These are phyloP conservation scores for Acanthurus lineatus DNA, from an alignment of 2,797 vertebrate species.

Conservation along the genomic window DNA sequence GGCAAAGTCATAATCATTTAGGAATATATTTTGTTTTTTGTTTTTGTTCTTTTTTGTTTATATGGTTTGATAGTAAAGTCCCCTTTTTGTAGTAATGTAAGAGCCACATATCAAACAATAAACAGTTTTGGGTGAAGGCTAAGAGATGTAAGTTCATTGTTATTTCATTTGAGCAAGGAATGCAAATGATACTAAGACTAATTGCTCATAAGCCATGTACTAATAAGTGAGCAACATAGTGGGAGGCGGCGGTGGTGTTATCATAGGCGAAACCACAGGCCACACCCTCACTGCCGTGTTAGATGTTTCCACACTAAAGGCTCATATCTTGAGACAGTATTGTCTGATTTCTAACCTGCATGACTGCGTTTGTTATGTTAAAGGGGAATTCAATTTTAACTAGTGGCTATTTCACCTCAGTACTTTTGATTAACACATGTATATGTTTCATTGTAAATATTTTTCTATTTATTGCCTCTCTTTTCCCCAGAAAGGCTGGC, in stretches of 20 bases:
- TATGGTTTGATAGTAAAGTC: neutral
- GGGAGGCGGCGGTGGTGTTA: slow-evolving; percentile 67
- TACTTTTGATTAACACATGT: neutral
- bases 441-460: neutral
- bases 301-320: slow-evolving; percentile 48
- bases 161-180: neutral
- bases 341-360: slow-evolving; percentile 14
- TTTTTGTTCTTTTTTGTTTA: neutral
- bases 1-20: neutral
- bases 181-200: neutral
- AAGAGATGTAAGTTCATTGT: neutral
- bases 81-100: neutral
- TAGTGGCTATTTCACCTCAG: neutral
- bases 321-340: slow-evolving; percentile 1
- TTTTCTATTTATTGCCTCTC: neutral
- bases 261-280: slow-evolving; percentile 70
- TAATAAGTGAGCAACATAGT: slow-evolving; percentile 24
- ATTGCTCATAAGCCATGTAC: slow-evolving; percentile 4
- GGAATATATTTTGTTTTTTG: neutral
- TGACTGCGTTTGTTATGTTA: neutral
- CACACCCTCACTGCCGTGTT: slow-evolving; percentile 72
- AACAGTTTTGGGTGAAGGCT: neutral
- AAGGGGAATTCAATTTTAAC: neutral
- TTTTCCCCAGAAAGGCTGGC: slow-evolving; percentile 76
- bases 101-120: neutral